Base-by-base conservation (phyloP, 2,888 invertebrate species). In the Diogma glabrata region DNA sequence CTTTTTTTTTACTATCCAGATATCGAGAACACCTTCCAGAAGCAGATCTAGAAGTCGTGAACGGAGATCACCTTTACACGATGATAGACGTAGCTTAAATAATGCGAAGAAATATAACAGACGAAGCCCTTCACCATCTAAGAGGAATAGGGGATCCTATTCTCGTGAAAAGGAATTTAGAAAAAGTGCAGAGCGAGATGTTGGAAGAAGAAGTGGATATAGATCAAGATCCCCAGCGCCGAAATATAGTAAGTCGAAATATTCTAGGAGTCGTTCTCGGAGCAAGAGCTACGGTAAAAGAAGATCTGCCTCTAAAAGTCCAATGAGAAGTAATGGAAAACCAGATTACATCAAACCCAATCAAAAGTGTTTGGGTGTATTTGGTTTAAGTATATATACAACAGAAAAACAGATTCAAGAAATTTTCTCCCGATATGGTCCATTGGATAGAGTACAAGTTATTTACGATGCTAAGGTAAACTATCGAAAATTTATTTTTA, bases 301-400 rank as follows among this genome's bases (percentile, higher is more conserved):
- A 61, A 75, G 79, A 45, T 75, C 77, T 51, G 80, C 80, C 69
- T 82, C 85, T 54, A 80, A 83, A 64, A 87, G 87, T 64, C 88
- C 89, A 20, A 84, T n/a, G n/a, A 20, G n/a, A 9, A 20, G 6
- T 43, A 43, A 43, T 43, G 22, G 43, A 22, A 43, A 43, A n/a
- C 22, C 43, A 6, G 43, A 43, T 43, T 22, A 22, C 16, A 43
- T n/a, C 23, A 23, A 7, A 22, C 14, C 23, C n/a, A 43, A 43
- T 14, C 22, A 20, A 22, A 43, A 43, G 23, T 96, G 95, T 65
- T 76, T 97, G 47, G 97, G 97, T 16, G 86, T 97, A 10, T 97
- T 97, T 69, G 96, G 96, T 4, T 74, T 97, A 52, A 94, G 89
- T 64, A 80, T 93, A 51, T 86, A 87, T 70, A 97, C 96, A 1